These are phyloP conservation scores for Spisula subtruncata DNA, from an alignment of 2,888 invertebrate species.

Conservation along the genomic window DNA sequence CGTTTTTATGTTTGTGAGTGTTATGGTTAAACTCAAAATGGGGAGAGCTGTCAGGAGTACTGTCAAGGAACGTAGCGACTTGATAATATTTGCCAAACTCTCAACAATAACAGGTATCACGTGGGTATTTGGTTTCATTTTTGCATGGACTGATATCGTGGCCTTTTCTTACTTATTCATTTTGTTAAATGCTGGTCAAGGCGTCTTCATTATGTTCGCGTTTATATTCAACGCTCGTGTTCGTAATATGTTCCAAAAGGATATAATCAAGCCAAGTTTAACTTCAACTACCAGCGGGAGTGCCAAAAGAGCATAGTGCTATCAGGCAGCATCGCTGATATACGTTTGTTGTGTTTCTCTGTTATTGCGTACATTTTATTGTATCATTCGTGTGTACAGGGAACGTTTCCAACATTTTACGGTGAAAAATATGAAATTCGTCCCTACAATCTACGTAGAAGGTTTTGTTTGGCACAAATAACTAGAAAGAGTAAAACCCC, in stretches of 20 bases:
- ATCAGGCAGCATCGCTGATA: too few relatives aligned
- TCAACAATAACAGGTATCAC: slow-evolving; percentile 22
- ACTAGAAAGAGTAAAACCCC: too few relatives aligned
- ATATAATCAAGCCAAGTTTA: background rate
- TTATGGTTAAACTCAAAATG: background rate
- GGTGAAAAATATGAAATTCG: too few relatives aligned
- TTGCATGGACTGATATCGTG: background rate
- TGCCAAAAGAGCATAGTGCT: too few relatives aligned
- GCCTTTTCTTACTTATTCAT: slow-evolving; percentile 4
- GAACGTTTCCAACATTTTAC: too few relatives aligned
- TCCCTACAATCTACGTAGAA: too few relatives aligned
- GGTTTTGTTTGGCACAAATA: too few relatives aligned
- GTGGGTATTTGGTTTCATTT: slow-evolving; percentile 8
- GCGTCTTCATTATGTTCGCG: background rate
- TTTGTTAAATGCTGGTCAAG: slow-evolving; percentile 8
- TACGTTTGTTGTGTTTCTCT: too few relatives aligned
- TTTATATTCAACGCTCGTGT: background rate
- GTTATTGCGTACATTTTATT: too few relatives aligned
- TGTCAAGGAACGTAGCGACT: background rate
- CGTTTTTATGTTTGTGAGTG: background rate
- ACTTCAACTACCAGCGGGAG: too few relatives aligned
- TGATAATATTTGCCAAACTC: slow-evolving; percentile 4
- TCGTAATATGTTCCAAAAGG: background rate
- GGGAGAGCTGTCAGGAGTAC: background rate
- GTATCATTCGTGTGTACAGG: too few relatives aligned